Base-by-base conservation (phyloP, 2,113 vertebrate genomes). In the Trachemys scripta region DNA sequence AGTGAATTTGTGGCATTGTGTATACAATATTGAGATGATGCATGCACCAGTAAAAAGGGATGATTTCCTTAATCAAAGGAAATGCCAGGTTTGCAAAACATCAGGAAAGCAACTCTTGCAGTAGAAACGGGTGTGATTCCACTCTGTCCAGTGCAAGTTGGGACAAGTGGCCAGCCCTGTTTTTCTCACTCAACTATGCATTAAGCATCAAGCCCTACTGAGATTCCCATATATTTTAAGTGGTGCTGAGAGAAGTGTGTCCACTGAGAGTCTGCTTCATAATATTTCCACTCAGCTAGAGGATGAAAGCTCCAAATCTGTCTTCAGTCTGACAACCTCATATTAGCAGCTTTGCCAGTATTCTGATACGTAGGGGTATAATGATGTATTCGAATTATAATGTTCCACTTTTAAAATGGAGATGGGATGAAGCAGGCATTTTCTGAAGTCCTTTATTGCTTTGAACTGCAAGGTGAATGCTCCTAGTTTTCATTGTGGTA, bases 331-430 rank as follows among this genome's bases (percentile, higher is more conserved):
- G 25, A 2, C 57, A 82, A 10, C 53, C 16, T 17, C 8, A 5
- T 20, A 0, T 38, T 6, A 4, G 27, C 85, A 56, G 56, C 38
- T 8, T 0, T 3, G 25, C 13, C 75, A 20, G 31, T 50, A 7
- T 35, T 19, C 57, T 5, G 59, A 2, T 81, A 1, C 45, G 27
- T 13, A 25, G 38, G 75, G 11, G 3, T 78, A 29, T 54, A n/a
- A 38, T 62, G 4, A 38, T 75, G 25, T 45, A 47, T 49, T 75
- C 8, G 13, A 29, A 38, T 50, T 75, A 65, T 91, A 27, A n/a
- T 76, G 35, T 45, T 54, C 62, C 29, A 31, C 29, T 90, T 79
- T 82, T 75, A 93, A 85, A 90, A 93, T 89, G 85, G 79, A 45
- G 50, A 16, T 80, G 82, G 35, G 24, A 51, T 93, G 72, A 82